Base-by-base conservation (phyloP, 2,888 invertebrate genomes). In the Tiliacea aurago region DNA sequence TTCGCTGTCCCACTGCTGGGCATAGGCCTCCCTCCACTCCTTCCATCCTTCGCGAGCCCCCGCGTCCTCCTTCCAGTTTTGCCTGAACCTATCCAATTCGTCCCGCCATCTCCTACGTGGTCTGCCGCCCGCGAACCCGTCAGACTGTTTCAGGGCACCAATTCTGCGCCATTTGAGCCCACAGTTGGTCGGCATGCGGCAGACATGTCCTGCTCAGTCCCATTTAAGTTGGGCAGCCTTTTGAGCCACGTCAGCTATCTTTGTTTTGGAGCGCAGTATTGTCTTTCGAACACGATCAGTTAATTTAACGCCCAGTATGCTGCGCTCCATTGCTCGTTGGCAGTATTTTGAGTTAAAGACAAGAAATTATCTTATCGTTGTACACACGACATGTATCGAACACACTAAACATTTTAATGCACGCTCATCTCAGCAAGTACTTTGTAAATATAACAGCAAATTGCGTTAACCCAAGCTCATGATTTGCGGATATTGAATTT, bases 401-500 rank as follows among this genome's bases (percentile, higher is more conserved):
- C 69, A 71, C 37, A 66, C n/a, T 59, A 49, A 55, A 68, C 45
- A 83, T 74, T 76, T 62, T 58, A 75, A 73, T 55, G 55, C 66
- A 51, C 63, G n/a, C 70, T 65, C 70, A 73, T 74, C 67, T 73
- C 71, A 72, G 67, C 72, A 67, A 76, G 70, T 82, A 70, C 75
- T 78, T 28, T 81, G 73, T 85, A 78, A 85, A 81, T 85, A 83
- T 84, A 83, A 81, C 73, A 72, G 81, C 73, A 83, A 87, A 83
- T 86, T 87, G 72, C 77, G 76, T 86, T 83, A 85, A 80, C 72
- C 82, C 78, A 69, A 78, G 78, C 86, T 88, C 89, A 90, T 92
- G 92, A 93, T 94, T 92, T 92, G 90, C 89, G 92, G 89, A 90
- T 93, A 93, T 93, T 93, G 91, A 93, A 94, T 94, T 91, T 93